Conservation (phyloP, 2,113 vertebrate genomes). For the Phylloscopus trochilus region DNA sequence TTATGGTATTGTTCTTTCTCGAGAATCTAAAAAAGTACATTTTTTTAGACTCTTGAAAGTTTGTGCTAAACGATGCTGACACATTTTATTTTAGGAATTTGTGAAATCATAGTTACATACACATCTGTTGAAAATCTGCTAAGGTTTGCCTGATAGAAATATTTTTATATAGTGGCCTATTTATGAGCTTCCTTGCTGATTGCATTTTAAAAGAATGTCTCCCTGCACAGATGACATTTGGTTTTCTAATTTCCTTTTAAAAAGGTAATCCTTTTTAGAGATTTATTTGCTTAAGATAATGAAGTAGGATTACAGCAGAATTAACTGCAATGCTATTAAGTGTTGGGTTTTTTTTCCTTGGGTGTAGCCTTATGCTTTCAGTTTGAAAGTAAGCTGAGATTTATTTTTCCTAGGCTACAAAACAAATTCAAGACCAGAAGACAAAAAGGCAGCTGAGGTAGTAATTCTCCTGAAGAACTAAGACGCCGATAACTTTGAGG, state of each 20-base stretch:
- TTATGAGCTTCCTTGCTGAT: constrained; percentile 23
- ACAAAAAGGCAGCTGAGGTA: neutral
- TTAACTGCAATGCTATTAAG: constrained; percentile 69
- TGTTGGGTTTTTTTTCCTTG: neutral
- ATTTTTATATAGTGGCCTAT: constrained; percentile 22
- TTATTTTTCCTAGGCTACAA: constrained; percentile 44
- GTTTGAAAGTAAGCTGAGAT: constrained; percentile 21
- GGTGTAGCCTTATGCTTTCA: constrained; percentile 17
- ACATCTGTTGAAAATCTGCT: constrained; percentile 22
- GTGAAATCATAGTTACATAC: constrained; percentile 20
- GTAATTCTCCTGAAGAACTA: constrained; percentile 3
- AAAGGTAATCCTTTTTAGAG: constrained; percentile 71
- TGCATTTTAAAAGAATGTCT: constrained; percentile 26
- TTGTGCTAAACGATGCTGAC: neutral
- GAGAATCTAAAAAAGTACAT: neutral
- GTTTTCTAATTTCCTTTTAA: constrained; percentile 69
- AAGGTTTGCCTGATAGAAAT: neutral
- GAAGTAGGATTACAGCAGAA: constrained; percentile 76
- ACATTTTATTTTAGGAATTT: constrained; percentile 19
- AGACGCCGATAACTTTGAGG: neutral
- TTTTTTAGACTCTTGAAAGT: neutral
- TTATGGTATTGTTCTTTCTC: neutral
- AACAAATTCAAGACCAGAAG: constrained; percentile 34
- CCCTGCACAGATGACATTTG: constrained; percentile 36
- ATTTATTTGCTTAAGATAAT: constrained; percentile 78